Conservation (phyloP, 2,797 vertebrate genomes). For the Agapornis canus region DNA sequence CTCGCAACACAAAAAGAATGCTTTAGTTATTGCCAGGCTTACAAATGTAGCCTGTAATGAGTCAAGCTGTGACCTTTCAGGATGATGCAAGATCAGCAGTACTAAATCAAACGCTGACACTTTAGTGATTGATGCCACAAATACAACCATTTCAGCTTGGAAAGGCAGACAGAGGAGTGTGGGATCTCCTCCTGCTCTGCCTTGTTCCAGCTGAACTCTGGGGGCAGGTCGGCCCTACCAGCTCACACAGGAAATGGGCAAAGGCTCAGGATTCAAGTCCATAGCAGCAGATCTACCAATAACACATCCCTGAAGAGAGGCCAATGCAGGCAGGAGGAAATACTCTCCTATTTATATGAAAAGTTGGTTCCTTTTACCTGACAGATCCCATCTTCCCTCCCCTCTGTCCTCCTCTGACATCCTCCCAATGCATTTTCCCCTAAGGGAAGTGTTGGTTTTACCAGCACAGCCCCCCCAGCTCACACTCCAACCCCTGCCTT, state of each 20-base stretch:
- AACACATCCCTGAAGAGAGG: neutral
- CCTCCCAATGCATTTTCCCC: neutral
- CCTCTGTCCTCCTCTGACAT: neutral
- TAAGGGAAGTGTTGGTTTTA: neutral
- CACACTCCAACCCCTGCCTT: neutral
- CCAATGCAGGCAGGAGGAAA: neutral
- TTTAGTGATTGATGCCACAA: neutral
- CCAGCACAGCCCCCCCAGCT: neutral
- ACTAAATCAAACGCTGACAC: neutral
- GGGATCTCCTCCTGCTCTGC: neutral
- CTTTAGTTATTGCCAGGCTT: slow-evolving; percentile 1
- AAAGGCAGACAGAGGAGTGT: neutral
- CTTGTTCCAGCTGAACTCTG: neutral
- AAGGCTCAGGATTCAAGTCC: neutral
- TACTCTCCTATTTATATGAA: neutral
- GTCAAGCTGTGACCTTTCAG: slow-evolving; percentile 8
- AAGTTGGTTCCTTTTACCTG: neutral
- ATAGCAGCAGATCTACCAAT: neutral
- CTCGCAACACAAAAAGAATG: neutral
- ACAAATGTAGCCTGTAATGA: neutral
- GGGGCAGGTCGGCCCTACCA: neutral
- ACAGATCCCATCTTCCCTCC: neutral
- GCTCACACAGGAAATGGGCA: neutral
- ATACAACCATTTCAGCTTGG: slow-evolving; percentile 5
- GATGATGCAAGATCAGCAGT: slow-evolving; percentile 42